Base-by-base conservation (phyloP, 2,113 vertebrate genomes). In the Cyanoramphus novaezelandiae region DNA sequence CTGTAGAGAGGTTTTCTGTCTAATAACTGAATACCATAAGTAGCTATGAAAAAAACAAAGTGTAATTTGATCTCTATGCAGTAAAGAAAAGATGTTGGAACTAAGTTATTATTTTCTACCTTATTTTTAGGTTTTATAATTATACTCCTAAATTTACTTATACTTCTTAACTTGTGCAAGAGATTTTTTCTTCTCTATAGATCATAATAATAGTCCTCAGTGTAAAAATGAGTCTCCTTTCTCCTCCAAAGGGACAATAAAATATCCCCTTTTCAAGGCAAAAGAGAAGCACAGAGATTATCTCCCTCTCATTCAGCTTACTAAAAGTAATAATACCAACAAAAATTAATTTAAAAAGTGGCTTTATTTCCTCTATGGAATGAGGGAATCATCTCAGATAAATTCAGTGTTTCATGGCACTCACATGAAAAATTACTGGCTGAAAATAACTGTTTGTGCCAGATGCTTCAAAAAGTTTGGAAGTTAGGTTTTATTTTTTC, bases 401-500 rank as follows among this genome's bases (percentile, higher is more conserved):
- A 96, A 96, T 90, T 94, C 81, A 68, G 1, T 94, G 72, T 88
- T 95, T 72, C 85, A n/a, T 3, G 9, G 74, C 75, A 47, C 43
- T 44, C 75, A 62, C 33, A 27, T 1, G 29, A 96, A 95, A 57
- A 97, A 95, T 95, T 93, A 95, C 12, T 82, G 71, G 17, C 75
- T 88, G 62, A 92, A 86, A 89, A 94, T 92, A 93, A 95, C 92
- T 97, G 83, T 74, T 92, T 90, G 59, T 96, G 94, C 92, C 86
- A 94, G 92, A 91, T 69, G 87, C 67, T 86, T 69, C 79, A 81
- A 94, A 91, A 96, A 93, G 88, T 97, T 97, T 97, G 35, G 49
- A 96, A 95, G 53, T 69, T 9, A 6, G 7, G 10, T 37, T 85
- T 88, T 47, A 47, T 21, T 84, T 65, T 25, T 3, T 2, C 20